Evolutionary conservation across 2,888 invertebrate genomes (phyloP), one percentile per base, ranked within the genome.

Genomic region (Mythimna vitellina): DNA sequence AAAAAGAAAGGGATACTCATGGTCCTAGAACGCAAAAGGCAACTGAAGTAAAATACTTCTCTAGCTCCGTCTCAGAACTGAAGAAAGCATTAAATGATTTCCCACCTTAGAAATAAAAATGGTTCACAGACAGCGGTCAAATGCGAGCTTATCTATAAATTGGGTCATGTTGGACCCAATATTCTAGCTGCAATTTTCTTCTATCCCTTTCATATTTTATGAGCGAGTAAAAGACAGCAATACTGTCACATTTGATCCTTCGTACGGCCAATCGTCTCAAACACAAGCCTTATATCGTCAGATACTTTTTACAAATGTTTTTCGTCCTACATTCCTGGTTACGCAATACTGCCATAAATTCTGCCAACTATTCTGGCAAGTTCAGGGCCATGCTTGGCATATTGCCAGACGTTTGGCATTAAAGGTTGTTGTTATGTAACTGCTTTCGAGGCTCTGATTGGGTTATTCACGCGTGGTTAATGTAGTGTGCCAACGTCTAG

Each of bases 331-430:
- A 73, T 81, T 66, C 72, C 73, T 65, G 49, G 81, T 84, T 86
- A 82, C 84, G 80, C 76, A 80, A 84, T 64, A 17, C 51, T 67
- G 71, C 76, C 70, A 85, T 85, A 84, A 84, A 85, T 85, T 74
- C 17, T 73, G 68, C 62, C 69, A 74, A 67, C 64, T 81, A 67
- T 61, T 62, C 57, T 73, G 60, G 70, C 78, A 86, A 85, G 85
- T 80, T 85, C 85, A 86, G 56, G 86, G 73, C 78, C 86, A 73
- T 29, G 35, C 38, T 72, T 85, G 85, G 85, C 84, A 65, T 42
- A 25, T 71, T 73, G 84, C 85, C 85, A 85, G 74, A 63, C 66
- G 69, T 51, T 72, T 71, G 84, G 62, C 80, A 78, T 70, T 82
- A 82, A 74, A 71, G 75, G 80, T 75, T 79, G 80, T 65, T 82